Base-by-base conservation (phyloP, 2,797 vertebrate species). In the Cichlasoma orientale region DNA sequence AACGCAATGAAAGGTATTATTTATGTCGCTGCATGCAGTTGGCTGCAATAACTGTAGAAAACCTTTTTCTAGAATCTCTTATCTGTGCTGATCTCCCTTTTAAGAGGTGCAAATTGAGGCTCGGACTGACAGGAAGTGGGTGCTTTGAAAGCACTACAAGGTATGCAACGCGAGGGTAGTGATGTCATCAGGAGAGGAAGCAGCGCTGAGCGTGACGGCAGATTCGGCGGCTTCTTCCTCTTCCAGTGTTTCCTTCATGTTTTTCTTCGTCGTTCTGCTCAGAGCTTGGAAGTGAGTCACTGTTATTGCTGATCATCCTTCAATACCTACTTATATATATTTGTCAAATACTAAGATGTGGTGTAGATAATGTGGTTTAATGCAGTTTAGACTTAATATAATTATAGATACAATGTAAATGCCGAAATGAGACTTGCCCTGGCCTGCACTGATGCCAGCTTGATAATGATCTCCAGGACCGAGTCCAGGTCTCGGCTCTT, bases 151-250 rank as follows among this genome's bases (percentile, higher is more conserved):
- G 81, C 77, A 75, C 54, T 10, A 29, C 11, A 74, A 69, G 75
- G 69, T 80, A 75, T 52, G 81, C 72, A 72, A 77, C 23, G 58
- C 16, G 53, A 19, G 18, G 58, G 54, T n/a, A 71, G 53, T 92
- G 90, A 92, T 84, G 87, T 92, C 90, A 91, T 72, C 54, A 61
- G 44, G 13, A 70, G 80, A 80, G 90, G 91, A 94, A 88, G 87
- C 82, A 82, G 55, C 79, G 3, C 55, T 21, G 80, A 88, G 76
- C 38, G 66, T 92, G 91, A 93, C 68, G 58, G 78, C 87, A 86
- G 53, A 84, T 84, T 89, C 75, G 70, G 77, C 63, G 68, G 33
- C 86, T 87, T 89, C 92, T 93, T 92, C 90, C 77, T 81, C 79
- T 92, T 90, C 87, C 79, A 70, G 72, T 27, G 44, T 89, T 83